A percentile compares a stretch with the other conserved stretches of the same genome.
These are phyloP conservation scores for Echinarachnius parma DNA, from an alignment of 53 echinoderm and acorn worm genomes.

Conservation along the genomic window DNA sequence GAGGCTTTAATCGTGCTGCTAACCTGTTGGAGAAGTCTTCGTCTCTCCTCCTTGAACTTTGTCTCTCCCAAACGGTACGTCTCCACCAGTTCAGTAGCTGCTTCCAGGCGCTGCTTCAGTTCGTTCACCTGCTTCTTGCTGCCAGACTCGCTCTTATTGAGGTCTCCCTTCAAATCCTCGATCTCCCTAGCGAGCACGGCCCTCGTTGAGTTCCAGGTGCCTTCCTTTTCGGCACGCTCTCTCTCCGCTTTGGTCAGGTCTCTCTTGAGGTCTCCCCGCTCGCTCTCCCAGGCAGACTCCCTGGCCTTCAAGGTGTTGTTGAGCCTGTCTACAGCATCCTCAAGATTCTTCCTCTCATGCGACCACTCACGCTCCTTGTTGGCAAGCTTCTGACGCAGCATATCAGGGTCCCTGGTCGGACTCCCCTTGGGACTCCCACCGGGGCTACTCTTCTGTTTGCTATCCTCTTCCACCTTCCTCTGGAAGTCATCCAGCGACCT, in stretches of 20 bases:
- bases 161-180: constrained; percentile 53
- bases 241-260: constrained; percentile 65
- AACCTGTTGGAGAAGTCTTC: constrained; percentile 84
- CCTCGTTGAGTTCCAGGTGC: constrained; percentile 74
- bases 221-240: constrained; percentile 60
- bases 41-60: constrained; percentile 89
- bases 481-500: constrained; percentile 32
- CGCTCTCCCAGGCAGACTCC: constrained; percentile 75
- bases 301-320: constrained; percentile 66
- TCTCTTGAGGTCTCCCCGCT: constrained; percentile 67
- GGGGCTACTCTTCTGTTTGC: constrained; percentile 21
- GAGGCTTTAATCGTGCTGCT: too few species aligned
- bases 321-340: constrained; percentile 68
- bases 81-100: constrained; percentile 82
- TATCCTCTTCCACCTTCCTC: constrained; percentile 40
- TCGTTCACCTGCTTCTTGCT: constrained; percentile 54
- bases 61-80: constrained; percentile 75
- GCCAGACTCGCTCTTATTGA: constrained; percentile 59
- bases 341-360: constrained; percentile 54
- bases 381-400: constrained; percentile 47
- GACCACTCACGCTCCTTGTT: constrained; percentile 72
- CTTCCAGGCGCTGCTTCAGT: constrained; percentile 70
- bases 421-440: constrained; percentile 39
- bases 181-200: constrained; percentile 49
- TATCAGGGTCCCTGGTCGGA: constrained; percentile 46